Conservation (phyloP, 2,113 vertebrate species). For the Pollachius pollachius region DNA sequence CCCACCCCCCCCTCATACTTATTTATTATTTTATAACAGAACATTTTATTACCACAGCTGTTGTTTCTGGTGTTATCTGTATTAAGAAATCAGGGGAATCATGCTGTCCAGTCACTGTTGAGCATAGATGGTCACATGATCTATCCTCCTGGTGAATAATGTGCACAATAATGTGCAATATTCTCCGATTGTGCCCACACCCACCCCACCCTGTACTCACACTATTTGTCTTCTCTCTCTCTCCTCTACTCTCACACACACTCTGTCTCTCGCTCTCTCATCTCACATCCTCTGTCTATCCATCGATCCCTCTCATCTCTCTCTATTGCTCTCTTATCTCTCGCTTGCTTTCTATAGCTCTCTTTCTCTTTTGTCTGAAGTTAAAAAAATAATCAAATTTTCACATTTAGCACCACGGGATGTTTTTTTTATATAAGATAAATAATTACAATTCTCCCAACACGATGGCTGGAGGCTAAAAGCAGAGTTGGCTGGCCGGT, state of each 20-base stretch:
- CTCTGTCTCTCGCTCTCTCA: too few relatives aligned
- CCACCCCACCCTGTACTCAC: background rate
- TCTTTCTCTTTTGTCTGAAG: background rate
- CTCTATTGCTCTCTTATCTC: too few relatives aligned
- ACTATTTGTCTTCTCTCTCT: too few relatives aligned
- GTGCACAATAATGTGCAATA: conserved; percentile 64
- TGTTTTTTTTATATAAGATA: too few relatives aligned
- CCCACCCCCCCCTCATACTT: conserved; percentile 16
- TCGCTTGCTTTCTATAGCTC: background rate
- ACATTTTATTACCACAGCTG: conserved; percentile 69
- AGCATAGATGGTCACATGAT: conserved; percentile 60
- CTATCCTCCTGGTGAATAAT: conserved; percentile 66
- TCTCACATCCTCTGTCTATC: too few relatives aligned
- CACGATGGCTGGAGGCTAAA: conserved; percentile 27
- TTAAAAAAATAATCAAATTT: too few relatives aligned
- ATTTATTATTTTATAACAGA: conserved; percentile 53
- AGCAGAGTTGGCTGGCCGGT: conserved; percentile 32
- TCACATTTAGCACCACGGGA: too few relatives aligned
- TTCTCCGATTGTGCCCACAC: conserved; percentile 25
- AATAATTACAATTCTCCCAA: conserved; percentile 27
- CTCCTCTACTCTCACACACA: too few relatives aligned
- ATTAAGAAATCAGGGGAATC: conserved; percentile 53
- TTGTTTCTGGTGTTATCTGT: conserved; percentile 66
- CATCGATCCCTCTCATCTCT: too few relatives aligned
- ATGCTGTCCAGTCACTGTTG: conserved; percentile 51